These are phyloP conservation scores for Uria lomvia DNA, from an alignment of 2,113 vertebrate species.

Conservation along the genomic window DNA sequence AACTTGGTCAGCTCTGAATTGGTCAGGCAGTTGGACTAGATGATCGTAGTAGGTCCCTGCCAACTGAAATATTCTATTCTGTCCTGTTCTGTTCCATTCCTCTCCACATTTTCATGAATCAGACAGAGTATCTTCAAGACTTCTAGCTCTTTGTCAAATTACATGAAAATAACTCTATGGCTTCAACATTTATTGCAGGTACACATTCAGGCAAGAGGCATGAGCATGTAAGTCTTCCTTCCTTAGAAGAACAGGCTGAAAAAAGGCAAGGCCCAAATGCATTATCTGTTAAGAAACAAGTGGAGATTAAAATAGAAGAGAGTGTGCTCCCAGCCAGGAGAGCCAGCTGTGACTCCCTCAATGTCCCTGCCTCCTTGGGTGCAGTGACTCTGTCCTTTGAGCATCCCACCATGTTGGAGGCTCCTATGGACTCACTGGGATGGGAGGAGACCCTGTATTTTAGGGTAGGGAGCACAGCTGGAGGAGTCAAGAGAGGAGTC, in stretches of 20 bases:
- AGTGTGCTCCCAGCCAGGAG: background rate
- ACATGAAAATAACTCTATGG: background rate
- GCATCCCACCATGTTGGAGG: background rate
- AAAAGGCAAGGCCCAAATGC: background rate
- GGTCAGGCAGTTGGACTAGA: background rate
- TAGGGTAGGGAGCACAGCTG: background rate
- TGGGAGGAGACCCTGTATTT: background rate
- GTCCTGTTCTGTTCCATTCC: background rate
- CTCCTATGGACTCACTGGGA: background rate
- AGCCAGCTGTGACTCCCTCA: background rate
- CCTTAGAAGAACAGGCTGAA: background rate
- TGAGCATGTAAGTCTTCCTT: background rate
- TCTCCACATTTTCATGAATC: background rate
- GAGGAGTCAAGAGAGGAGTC: background rate
- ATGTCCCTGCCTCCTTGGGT: background rate
- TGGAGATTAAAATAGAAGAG: background rate
- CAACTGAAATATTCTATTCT: background rate
- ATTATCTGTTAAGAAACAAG: background rate
- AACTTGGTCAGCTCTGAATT: background rate
- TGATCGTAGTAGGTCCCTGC: background rate
- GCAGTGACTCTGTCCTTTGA: background rate
- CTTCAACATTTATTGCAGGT: background rate
- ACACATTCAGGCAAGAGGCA: background rate
- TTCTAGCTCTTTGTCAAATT: background rate
- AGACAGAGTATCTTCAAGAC: background rate